Base-by-base conservation (phyloP, 2,888 invertebrate species). In the Nowickia ferox region DNA sequence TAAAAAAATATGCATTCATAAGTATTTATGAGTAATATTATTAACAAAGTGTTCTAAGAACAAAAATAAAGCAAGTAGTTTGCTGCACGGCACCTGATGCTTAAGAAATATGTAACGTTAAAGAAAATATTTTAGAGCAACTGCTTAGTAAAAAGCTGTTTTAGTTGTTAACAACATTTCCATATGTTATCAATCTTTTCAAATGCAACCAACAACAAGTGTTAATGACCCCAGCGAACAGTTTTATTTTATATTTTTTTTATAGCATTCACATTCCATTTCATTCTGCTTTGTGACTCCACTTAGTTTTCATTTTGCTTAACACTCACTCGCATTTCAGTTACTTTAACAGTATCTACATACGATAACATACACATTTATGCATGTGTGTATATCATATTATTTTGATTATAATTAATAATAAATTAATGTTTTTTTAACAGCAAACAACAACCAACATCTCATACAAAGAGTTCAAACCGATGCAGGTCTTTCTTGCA, bases 141-240 rank as follows among this genome's bases (percentile, higher is more conserved):
- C 13, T 22, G 1, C 40, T 5, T 66, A 9, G n/a, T 48, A 13
- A 5, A 15, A 48, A 30, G 11, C 11, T 9, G 53, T 40, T 61
- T 55, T 11, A 5, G 30, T 6, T 30, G 30, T 30, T 30, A 30
- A 30, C 30, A 30, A 30, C 30, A 30, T 30, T 30, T 55, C 8
- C 11, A 22, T 8, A 57, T 17, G 40, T 17, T 55, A 66, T 68
- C 48, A 59, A 66, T 57, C 65, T 57, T 65, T 65, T 15, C 30
- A 30, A 30, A 30, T 30, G 30, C 30, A 30, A 30, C 30, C 2
- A 53, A 44, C 15, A 19, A 13, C 51, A 44, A 19, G 75, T 82
- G 81, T 69, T 82, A 82, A 82, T 75, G 75, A 82, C 68, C 81
- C 22, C 44, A 19, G 30, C 13, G 38, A 77, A 40, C 51, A 44